Base-by-base conservation (phyloP, 2,888 invertebrate genomes). In the Lithodes maja region DNA sequence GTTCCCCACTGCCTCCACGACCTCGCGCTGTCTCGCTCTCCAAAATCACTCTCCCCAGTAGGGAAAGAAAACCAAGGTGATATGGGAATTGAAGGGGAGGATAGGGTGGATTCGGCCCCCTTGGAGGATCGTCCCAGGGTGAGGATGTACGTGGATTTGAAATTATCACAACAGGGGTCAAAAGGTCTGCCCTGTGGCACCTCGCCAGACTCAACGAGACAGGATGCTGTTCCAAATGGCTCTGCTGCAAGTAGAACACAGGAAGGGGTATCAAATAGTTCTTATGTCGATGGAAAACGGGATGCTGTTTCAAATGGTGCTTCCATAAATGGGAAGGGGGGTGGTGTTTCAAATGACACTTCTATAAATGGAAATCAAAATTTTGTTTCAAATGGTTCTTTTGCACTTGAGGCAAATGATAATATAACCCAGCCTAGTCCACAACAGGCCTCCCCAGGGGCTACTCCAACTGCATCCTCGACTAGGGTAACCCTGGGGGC, bases 111-210 rank as follows among this genome's bases (percentile, higher is more conserved):
- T 49, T 53, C 7, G 9, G 79, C 12, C n/a, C n/a, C 71, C 71
- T 17, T n/a, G 17, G n/a, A 12, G 12, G 71, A 12, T 17, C 17
- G 71, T 17, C 71, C 71, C 71, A 12, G 71, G n/a, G 71, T 71
- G 17, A 71, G 71, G 71, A 71, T 71, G 71, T 71, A 71, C 17
- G 71, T 71, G n/a, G 71, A 71, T n/a, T 17, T 71, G 17, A 12
- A 71, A 17, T 71, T 71, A 17, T 12, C 71, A 71, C 71, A 12
- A 3, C 2, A 5, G 17, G n/a, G 17, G 80, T 7, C 54, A n/a
- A 78, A 12, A n/a, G 74, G 5, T 5, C 74, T 5, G 12, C 74
- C 77, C 52, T 52, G 77, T n/a, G 3, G 17, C 77, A 77, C 74
- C 74, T 7, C 74, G n/a, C 15, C 74, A 15, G 3, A n/a, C 74